Base-by-base conservation (phyloP, 2,113 vertebrate species). In the Ciconia stormi region DNA sequence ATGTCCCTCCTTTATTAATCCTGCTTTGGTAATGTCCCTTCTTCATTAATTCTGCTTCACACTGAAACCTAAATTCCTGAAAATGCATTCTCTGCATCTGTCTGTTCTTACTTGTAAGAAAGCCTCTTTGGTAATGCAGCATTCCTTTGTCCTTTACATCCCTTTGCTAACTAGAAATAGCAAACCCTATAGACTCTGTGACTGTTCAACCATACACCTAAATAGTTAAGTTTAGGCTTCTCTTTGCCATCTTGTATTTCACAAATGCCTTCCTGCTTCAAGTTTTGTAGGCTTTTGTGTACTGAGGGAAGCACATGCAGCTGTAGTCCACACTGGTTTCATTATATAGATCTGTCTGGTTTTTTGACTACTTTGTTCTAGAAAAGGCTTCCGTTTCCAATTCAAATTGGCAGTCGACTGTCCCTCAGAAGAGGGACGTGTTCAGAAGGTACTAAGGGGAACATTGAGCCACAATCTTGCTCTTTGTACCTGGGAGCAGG, bases 401-500 rank as follows among this genome's bases (percentile, higher is more conserved):
- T 29, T 69, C 19, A 81, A 7, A 19, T 38, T 85, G 30, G 7
- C 32, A 67, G 44, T n/a, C 82, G 65, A 47, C 52, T 67, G 3
- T 66, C 30, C n/a, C 55, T 71, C 23, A 71, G 40, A 80, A 61
- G 6, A 16, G 15, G 49, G 7, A 11, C 7, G 1, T 2, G 11
- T 82, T 82, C 63, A 79, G 61, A 42, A 92, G 44, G 38, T 47
- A 13, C 20, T 26, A 25, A 72, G 40, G 21, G 30, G 29, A 62
- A 13, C 72, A 61, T 1, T 26, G 11, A 94, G 40, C 16, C 47
- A 52, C 0, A 0, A 2, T 84, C n/a, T 62, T 66, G 44, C 25
- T 73, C n/a, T 90, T 59, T 61, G 12, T 63, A 22, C 49, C 3
- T 72, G 16, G 26, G 32, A 30, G 16, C 79, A 84, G 29, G n/a